phyloP scores from a whole-genome alignment of 1,140 invertebrate species.

The Aricia agestis region DNA sequence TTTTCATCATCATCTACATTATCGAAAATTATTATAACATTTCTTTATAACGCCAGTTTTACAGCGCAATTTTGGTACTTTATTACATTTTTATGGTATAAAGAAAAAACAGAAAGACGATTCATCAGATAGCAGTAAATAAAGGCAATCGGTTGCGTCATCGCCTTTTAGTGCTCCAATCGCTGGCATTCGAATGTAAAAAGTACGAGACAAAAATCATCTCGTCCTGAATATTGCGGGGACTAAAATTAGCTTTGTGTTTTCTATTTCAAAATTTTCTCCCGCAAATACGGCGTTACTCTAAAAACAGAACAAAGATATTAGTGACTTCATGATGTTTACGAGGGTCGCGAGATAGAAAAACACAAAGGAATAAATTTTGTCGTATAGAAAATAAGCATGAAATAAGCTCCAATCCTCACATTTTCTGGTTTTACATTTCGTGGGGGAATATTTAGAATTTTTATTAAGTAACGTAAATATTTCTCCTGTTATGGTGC shows the following conservation, averaged over 20 bases:
- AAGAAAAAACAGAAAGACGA: too few species aligned
- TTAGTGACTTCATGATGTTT: conserved; percentile 1
- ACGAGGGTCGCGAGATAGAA: not conserved
- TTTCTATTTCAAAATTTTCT: not conserved
- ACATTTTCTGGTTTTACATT: not conserved
- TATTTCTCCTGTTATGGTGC: not conserved
- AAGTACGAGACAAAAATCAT: not conserved
- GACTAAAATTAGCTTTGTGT: not conserved
- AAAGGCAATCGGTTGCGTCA: too few species aligned
- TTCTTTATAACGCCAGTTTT: too few species aligned
- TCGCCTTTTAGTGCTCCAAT: too few species aligned
- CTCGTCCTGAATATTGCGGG: not conserved
- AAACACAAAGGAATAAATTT: conserved; percentile 3
- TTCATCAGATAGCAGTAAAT: too few species aligned
- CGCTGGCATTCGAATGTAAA: not conserved
- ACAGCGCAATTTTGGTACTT: too few species aligned
- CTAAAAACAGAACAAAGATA: not conserved
- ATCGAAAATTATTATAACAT: too few species aligned
- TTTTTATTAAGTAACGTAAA: not conserved
- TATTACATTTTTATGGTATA: too few species aligned
- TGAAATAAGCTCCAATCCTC: not conserved
- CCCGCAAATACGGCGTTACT: not conserved
- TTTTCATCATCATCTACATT: too few species aligned
- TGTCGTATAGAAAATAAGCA: not conserved
- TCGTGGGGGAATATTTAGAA: not conserved